These are phyloP conservation scores for Dysidea cf. avara DNA, from an alignment of 37 sponge, comb jelly and placozoan genomes.

Conservation along the genomic window DNA sequence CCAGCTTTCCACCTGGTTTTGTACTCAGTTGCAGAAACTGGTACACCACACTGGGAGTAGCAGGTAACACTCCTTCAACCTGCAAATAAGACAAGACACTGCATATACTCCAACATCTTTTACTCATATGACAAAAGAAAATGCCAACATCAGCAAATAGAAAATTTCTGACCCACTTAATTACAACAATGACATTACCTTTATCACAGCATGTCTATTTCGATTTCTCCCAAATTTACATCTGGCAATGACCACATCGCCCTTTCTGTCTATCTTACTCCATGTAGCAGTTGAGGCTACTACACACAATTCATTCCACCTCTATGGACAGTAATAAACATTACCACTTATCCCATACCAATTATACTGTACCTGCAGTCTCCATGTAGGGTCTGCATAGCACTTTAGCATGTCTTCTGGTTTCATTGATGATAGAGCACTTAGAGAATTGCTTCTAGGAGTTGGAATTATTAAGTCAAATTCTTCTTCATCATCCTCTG, in stretches of 20 bases:
- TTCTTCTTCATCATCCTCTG: too few relatives aligned
- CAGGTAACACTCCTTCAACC: slow-evolving; percentile 58
- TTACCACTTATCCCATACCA: background rate
- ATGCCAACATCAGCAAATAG: too few relatives aligned
- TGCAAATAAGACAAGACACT: too few relatives aligned
- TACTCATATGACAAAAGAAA: too few relatives aligned
- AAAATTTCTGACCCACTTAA: too few relatives aligned
- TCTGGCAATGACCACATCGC: slow-evolving; percentile 73
- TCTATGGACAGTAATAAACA: slow-evolving; percentile 25
- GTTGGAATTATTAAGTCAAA: too few relatives aligned
- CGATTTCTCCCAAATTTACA: slow-evolving; percentile 66
- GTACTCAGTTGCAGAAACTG: slow-evolving; percentile 75
- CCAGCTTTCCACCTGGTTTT: slow-evolving; percentile 84
- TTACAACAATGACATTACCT: slow-evolving; percentile 7
- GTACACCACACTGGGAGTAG: slow-evolving; percentile 43
- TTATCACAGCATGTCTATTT: slow-evolving; percentile 55
- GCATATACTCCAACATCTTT: too few relatives aligned
- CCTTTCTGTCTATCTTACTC: slow-evolving; percentile 61
- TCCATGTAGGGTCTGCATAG: slow-evolving; percentile 55
- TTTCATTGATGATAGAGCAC: background rate
- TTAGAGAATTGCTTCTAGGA: too few relatives aligned
- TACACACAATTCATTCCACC: slow-evolving; percentile 63
- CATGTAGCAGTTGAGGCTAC: slow-evolving; percentile 34
- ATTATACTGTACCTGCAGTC: slow-evolving; percentile 51
- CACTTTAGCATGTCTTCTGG: slow-evolving; percentile 24